These are phyloP conservation scores for Cylas formicarius DNA, from an alignment of 1,140 invertebrate species.

Conservation along the genomic window DNA sequence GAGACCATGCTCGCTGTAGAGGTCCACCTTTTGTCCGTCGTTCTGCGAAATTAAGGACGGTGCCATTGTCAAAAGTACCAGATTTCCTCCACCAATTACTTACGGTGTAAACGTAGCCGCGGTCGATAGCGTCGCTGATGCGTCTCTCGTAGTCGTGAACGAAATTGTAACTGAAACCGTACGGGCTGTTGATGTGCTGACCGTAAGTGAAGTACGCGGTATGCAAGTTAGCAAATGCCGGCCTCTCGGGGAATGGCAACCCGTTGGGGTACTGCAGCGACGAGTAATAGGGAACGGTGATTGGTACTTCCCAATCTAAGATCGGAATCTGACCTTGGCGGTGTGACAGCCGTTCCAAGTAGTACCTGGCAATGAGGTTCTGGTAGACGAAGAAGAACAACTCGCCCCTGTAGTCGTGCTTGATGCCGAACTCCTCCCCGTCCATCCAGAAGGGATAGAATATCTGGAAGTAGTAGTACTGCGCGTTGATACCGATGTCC, in stretches of 20 bases:
- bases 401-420: conserved; percentile 51
- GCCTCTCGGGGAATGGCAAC: conserved; percentile 54
- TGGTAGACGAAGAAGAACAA: conserved; percentile 51
- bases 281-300: conserved; percentile 56
- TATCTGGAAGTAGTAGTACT: conserved; percentile 57
- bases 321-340: conserved; percentile 53
- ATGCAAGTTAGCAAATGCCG: conserved; percentile 42
- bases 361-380: conserved; percentile 55
- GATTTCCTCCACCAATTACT: no score
- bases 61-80: background rate
- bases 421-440: conserved; percentile 44
- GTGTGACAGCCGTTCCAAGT: conserved; percentile 60
- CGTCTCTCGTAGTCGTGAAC: conserved; percentile 39
- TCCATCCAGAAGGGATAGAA: conserved; percentile 58
- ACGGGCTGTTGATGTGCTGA: conserved; percentile 18
- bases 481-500: conserved; percentile 60
- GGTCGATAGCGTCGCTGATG: conserved; percentile 46
- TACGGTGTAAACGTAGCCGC: conserved; percentile 39
- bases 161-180: conserved; percentile 18
- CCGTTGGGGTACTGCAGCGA: conserved; percentile 59
- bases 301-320: conserved; percentile 48
- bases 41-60: conserved; percentile 15
- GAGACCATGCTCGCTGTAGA: conserved; percentile 32
- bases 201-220: conserved; percentile 37
- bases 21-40: conserved; percentile 34